Conservation (phyloP, 23 tunicate genomes). For the Styela plicata region DNA sequence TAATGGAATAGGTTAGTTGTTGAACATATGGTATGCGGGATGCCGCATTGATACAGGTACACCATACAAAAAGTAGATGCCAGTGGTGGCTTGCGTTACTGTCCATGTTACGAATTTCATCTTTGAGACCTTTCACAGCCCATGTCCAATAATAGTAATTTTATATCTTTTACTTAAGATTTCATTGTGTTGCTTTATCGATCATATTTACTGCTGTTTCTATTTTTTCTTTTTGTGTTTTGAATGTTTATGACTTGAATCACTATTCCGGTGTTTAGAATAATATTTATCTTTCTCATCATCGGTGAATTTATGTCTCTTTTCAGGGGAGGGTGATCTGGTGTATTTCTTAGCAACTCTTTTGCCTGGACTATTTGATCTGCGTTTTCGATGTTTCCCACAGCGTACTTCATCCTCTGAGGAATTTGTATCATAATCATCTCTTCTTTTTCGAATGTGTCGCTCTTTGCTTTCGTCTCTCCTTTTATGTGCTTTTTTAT, state of each 20-base stretch:
- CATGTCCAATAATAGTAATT: too few species aligned
- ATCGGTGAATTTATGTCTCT: neutral
- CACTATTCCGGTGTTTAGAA: too few species aligned
- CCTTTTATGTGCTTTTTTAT: constrained; percentile 16
- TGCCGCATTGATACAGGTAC: too few species aligned
- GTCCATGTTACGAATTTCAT: too few species aligned
- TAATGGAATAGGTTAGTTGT: too few species aligned
- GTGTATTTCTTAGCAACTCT: neutral
- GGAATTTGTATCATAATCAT: too few species aligned
- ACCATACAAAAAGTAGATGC: too few species aligned
- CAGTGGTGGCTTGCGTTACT: too few species aligned
- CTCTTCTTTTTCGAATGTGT: neutral
- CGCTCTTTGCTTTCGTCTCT: neutral
- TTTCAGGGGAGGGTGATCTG: neutral
- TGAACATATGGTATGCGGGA: too few species aligned
- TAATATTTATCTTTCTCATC: neutral
- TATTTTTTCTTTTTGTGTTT: neutral
- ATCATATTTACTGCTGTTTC: neutral
- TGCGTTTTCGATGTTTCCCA: constrained; percentile 76
- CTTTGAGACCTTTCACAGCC: too few species aligned
- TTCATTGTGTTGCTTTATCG: too few species aligned
- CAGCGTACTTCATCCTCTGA: constrained; percentile 66
- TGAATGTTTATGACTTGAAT: neutral
- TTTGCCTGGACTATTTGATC: neutral
- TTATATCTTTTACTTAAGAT: too few species aligned